Evolutionary conservation across 2,797 vertebrate species (phyloP), one percentile per base, ranked within the genome.

Genomic region (Chelon labrosus): DNA sequence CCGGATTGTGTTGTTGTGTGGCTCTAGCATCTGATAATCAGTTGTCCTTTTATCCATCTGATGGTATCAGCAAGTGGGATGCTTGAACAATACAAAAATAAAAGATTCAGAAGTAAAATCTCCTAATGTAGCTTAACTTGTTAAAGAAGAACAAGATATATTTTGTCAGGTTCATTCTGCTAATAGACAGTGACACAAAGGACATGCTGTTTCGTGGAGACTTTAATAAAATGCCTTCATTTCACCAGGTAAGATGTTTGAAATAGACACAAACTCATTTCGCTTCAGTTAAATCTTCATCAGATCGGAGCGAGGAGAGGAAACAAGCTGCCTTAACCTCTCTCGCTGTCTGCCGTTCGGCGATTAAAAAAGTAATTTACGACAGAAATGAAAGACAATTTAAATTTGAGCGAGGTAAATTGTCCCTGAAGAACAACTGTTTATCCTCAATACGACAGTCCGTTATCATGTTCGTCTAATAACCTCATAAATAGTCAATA

Each of bases 231-330:
- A 73, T 12, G 3, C 22, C 31, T 53, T 64, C n/a, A 60, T 77
- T 77, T 69, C 44, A 65, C 57, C 47, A 44, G 67, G 27, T 65
- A 47, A 62, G 51, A 25, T 52, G 25, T 82, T 71, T 73, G 50
- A 70, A 53, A 41, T 39, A 69, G 39, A 59, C 39, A 54, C 42
- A 39, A 5, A 65, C 61, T 71, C 46, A 78, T 84, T 71, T 65
- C 27, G 39, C 13, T 25, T 64, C 47, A 79, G 62, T 84, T 62
- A 56, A 42, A 62, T 63, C 53, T 73, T 72, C 66, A 76, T 70
- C 57, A 52, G 53, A 37, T 55, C 3, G 0, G 27, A 63, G 13
- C 1, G 13, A 53, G 39, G 25, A 25, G 27, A 56, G 60, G 37
- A 64, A 64, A 47, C 7, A 22, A 44, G 50, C 10, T 19, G 7